Base-by-base conservation (phyloP, 2,797 vertebrate genomes). In the Macropodus opercularis region DNA sequence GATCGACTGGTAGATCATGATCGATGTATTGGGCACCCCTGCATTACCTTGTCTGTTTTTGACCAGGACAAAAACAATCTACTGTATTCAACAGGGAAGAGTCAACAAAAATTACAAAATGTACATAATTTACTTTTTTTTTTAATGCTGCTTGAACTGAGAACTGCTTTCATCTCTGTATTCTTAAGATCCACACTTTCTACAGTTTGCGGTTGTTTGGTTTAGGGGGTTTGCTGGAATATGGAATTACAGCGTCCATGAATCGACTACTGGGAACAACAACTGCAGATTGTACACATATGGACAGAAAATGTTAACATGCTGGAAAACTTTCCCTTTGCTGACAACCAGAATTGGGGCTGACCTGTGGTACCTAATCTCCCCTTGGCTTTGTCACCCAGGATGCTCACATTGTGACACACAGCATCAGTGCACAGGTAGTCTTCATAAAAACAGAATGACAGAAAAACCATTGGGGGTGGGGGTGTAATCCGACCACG, bases 21-120 rank as follows among this genome's bases (percentile, higher is more conserved):
- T n/a, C n/a, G n/a, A n/a, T n/a, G n/a, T n/a, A n/a, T n/a, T n/a
- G n/a, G n/a, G n/a, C n/a, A n/a, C n/a, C n/a, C n/a, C n/a, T n/a
- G n/a, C n/a, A n/a, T n/a, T n/a, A n/a, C 77, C 68, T 43, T 10
- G 29, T 75, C 63, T 57, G 22, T 77, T 79, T 63, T 55, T 69
- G 50, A 73, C 54, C 53, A 66, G 79, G 82, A 79, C 80, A 88
- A 88, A 68, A 86, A 88, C 83, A 84, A 72, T 9, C 59, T 54
- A 29, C 66, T 54, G 69, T 64, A 55, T 26, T 77, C 75, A 59
- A 59, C 0, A 12, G 63, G 73, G 77, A 75, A 11, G 54, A n/a
- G n/a, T n/a, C n/a, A n/a, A n/a, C n/a, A n/a, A n/a, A n/a, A n/a
- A n/a, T n/a, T n/a, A n/a, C n/a, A n/a, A n/a, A n/a, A n/a, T n/a